phyloP scores from a whole-genome alignment of 2,113 vertebrate species.

The Centrocercus urophasianus region DNA sequence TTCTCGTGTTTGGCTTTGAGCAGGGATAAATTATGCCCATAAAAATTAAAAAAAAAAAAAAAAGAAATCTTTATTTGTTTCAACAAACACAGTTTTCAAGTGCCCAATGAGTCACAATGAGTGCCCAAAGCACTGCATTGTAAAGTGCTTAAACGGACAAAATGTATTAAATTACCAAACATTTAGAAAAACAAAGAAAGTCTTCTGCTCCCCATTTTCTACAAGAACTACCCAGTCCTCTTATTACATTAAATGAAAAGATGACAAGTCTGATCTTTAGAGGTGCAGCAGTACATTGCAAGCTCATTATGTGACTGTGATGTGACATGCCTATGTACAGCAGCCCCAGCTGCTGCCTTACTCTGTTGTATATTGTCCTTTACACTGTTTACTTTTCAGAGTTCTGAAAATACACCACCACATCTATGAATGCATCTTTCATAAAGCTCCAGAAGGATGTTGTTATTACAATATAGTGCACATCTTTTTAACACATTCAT shows the following conservation, averaged over 20 bases:
- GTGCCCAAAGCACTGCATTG: background rate
- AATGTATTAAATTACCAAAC: background rate
- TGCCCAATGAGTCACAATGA: background rate
- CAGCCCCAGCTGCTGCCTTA: background rate
- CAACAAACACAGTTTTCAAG: constrained; percentile 23
- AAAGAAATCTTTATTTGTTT: background rate
- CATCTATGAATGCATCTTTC: background rate
- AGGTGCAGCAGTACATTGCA: background rate
- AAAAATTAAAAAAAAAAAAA: background rate
- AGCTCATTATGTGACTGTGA: background rate
- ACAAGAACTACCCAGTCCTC: background rate
- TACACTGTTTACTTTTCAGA: background rate
- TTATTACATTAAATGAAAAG: constrained; percentile 9
- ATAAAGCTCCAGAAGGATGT: background rate
- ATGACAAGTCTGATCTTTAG: background rate
- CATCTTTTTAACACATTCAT: background rate
- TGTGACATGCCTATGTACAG: background rate
- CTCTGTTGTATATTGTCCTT: background rate
- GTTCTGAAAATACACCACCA: background rate
- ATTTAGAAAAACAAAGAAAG: constrained; percentile 33
- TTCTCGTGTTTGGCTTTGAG: background rate
- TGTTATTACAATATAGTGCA: background rate
- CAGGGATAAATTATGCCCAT: background rate
- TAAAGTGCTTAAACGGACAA: constrained; percentile 32
- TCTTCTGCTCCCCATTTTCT: background rate